Conservation (phyloP, 2,113 vertebrate genomes). For the Chlamydotis undulata region DNA sequence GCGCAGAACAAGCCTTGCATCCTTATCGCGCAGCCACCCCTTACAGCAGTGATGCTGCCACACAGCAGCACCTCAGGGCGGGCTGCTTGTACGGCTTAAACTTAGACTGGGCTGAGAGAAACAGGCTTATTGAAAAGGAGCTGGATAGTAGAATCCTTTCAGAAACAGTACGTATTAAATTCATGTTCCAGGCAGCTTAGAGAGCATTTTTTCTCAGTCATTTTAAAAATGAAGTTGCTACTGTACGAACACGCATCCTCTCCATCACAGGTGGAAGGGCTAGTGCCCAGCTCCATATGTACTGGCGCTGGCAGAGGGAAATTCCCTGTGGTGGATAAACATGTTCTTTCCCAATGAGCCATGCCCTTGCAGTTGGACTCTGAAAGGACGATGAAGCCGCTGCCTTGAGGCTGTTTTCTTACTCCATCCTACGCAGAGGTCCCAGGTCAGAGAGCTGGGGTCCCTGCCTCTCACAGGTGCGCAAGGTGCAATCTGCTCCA, state of each 20-base stretch:
- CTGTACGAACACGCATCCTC: not conserved
- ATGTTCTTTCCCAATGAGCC: not conserved
- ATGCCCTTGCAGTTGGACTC: not conserved
- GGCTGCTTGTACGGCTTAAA: not conserved
- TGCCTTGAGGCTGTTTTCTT: not conserved
- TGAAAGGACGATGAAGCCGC: not conserved
- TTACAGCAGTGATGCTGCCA: not conserved
- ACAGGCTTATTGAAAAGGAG: not conserved
- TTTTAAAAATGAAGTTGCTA: not conserved
- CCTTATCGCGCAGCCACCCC: not conserved
- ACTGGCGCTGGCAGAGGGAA: not conserved
- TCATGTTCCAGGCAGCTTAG: not conserved
- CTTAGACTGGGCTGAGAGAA: not conserved
- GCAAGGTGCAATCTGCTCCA: not conserved
- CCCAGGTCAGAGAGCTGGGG: not conserved
- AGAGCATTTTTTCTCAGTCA: not conserved
- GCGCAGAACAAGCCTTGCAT: not conserved
- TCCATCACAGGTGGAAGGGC: not conserved
- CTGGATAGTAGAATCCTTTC: not conserved
- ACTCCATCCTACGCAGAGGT: not conserved
- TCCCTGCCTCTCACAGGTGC: accelerated
- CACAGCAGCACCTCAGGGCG: not conserved
- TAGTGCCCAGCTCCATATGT: not conserved
- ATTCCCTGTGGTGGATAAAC: accelerated
- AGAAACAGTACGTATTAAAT: not conserved